phyloP scores from a whole-genome alignment of 2,113 vertebrate species.

The zebrafish (Danio rerio) region GRCz12tu NC_133199.1:21436001-21436500 shows the following conservation, averaged over 20 bases:
- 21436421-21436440: constrained; percentile 16
- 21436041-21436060: not conserved
- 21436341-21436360: not conserved
- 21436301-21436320: constrained; percentile 20
- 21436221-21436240: not conserved
- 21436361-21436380: constrained; percentile 19
- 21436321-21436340: not conserved
- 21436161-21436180: constrained; percentile 9
- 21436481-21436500: not conserved
- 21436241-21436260: not conserved
- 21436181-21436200: not conserved
- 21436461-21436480: constrained; percentile 2
- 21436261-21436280: constrained; percentile 15
- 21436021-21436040: not conserved
- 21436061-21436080: not conserved
- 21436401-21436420: constrained; percentile 31
- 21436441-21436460: not conserved
- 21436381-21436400: constrained; percentile 16
- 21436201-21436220: not conserved
- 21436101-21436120: not conserved
- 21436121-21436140: not conserved
- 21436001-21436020: not conserved
- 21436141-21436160: not conserved
- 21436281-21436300: constrained; percentile 34
- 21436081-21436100: not conserved